These are phyloP conservation scores for Clostera curtula DNA, from an alignment of 2,888 invertebrate genomes.

Conservation along the genomic window DNA sequence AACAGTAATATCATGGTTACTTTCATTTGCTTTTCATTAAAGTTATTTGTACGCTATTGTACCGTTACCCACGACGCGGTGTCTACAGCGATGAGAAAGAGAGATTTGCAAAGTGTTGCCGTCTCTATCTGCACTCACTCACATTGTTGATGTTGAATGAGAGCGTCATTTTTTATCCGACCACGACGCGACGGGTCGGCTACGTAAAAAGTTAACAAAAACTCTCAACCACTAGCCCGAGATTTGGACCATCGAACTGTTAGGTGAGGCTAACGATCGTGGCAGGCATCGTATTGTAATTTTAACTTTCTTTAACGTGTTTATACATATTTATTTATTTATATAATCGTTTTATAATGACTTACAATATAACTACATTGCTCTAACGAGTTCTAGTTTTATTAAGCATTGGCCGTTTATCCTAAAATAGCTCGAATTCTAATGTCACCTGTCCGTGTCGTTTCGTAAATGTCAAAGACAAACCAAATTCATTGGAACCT, in stretches of 20 bases:
- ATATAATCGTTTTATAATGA: too few relatives aligned
- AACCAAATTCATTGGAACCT: too few relatives aligned
- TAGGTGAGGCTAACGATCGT: conserved; percentile 52
- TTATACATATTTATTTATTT: too few relatives aligned
- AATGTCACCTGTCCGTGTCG: too few relatives aligned
- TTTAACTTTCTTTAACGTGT: conserved; percentile 4
- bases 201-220: conserved; percentile 53
- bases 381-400: too few relatives aligned
- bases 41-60: conserved; percentile 47
- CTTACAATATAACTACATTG: too few relatives aligned
- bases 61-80: conserved; percentile 44
- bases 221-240: conserved; percentile 44
- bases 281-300: conserved; percentile 25
- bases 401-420: too few relatives aligned
- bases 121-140: conserved; percentile 35
- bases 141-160: conserved; percentile 52
- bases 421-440: too few relatives aligned
- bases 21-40: conserved; percentile 53
- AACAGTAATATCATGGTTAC: conserved; percentile 40
- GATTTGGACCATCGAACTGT: conserved; percentile 66
- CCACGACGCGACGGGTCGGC: too few relatives aligned
- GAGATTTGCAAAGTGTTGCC: conserved; percentile 31
- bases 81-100: conserved; percentile 37
- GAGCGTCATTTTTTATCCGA: conserved; percentile 46
- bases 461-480: too few relatives aligned